Conservation (phyloP, 1,140 invertebrate genomes). For the Lepidurus packardi region DNA sequence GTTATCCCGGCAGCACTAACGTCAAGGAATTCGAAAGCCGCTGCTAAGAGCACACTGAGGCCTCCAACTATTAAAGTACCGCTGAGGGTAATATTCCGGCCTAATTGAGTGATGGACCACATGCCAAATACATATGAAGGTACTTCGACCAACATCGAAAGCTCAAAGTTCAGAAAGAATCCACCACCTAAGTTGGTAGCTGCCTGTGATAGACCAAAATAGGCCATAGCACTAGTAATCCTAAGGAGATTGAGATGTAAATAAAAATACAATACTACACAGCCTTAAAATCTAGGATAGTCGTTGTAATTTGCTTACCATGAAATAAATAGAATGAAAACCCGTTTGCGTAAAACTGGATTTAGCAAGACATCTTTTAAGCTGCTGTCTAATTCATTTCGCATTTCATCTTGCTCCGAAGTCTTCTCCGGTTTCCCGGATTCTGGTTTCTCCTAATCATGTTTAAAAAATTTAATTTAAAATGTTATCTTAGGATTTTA, state of each 20-base stretch:
- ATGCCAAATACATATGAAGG: conserved; percentile 33
- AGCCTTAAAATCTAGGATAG: not conserved
- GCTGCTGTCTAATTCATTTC: not conserved
- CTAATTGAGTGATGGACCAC: conserved; percentile 31
- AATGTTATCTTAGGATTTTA: not conserved
- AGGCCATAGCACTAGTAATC: conserved; percentile 31
- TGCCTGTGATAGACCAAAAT: conserved; percentile 34
- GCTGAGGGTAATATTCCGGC: conserved; percentile 29
- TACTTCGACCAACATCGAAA: conserved; percentile 34
- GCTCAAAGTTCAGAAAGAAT: conserved; percentile 33
- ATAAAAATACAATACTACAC: not conserved
- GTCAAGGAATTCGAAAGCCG: conserved; percentile 18
- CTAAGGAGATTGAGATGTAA: conserved; percentile 2
- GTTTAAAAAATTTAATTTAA: not conserved
- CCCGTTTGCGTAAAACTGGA: conserved; percentile 25
- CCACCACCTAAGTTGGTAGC: conserved; percentile 31
- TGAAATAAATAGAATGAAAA: conserved; percentile 32
- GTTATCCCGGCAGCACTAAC: not conserved
- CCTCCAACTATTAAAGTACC: conserved; percentile 30
- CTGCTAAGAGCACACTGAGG: conserved; percentile 27
- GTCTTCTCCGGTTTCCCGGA: not conserved
- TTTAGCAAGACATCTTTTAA: conserved; percentile 31
- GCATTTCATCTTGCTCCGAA: not conserved
- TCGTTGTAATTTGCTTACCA: conserved; percentile 28
- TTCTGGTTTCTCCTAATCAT: not conserved